Base-by-base conservation (phyloP, 2,797 vertebrate species). In the Halcyon badia region DNA sequence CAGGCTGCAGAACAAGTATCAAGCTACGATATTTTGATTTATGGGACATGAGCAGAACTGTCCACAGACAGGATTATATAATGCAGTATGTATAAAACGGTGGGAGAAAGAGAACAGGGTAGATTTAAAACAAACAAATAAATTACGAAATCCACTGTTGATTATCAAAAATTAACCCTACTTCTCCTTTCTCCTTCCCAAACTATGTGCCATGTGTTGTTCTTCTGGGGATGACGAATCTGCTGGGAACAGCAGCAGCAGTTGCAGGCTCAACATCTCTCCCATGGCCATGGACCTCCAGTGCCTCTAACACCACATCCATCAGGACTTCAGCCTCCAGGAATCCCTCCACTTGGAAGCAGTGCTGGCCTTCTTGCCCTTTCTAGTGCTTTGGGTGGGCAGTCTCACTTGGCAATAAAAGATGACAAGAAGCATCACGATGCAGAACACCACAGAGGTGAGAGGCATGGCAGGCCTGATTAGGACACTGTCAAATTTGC, bases 351-450 rank as follows among this genome's bases (percentile, higher is more conserved):
- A 35, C 98, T 99, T 2, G 99, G 99, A 68, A 99, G 99, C 97
- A 99, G 99, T 21, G 99, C 99, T 57, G 98, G 99, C 94, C 99
- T 99, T 48, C 98, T 99, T 78, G 99, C 99, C 52, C 98, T 99
- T 52, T 99, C 99, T 65, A 99, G 98, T 97, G 99, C 99, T 90
- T 98, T 99, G 86, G 98, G 99, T 97, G 99, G 97, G 80, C 97
- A 99, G 81, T 99, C 99, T 97, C 99, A 99, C 98, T 98, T 99
- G 97, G 95, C 97, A 85, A 98, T 99, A 97, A 99, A 99, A 98
- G 99, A 99, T 83, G 99, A 99, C 97, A 99, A 99, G 98, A 99
- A 99, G 96, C 99, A 99, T 93, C 97, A 99, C 2, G 99, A 99
- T 94, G 95, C 99, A 80, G 99, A 99, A 49, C 99, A 99, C 98